Base-by-base conservation (phyloP, 2,113 vertebrate species). In the Raphicerus campestris region DNA sequence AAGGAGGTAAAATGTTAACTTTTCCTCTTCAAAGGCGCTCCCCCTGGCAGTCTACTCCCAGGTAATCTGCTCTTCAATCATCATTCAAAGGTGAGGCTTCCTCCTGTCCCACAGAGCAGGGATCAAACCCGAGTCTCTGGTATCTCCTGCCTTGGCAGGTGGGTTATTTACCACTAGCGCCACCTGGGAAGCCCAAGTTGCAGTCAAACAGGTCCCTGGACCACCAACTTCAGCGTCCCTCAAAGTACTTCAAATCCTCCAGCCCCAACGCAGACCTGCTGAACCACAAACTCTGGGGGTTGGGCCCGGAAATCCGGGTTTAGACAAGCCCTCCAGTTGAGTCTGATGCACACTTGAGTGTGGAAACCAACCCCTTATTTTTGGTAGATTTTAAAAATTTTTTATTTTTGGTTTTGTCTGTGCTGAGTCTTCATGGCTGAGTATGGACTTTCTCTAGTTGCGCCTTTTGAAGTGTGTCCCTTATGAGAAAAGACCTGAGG, bases 201-300 rank as follows among this genome's bases (percentile, higher is more conserved):
- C 35, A 13, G 9, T 42, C 39, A 14, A 84, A 4, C 51, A 24
- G 22, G 10, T 53, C 22, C 55, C 22, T 58, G 47, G 24, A 32
- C 89, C 17, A 8, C 13, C 42, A 87, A 61, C 86, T 53, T 49
- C 60, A 42, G 32, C 47, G 9, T 45, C 6, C 1, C 39, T 49
- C 1, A 39, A 73, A 45, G 80, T 17, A 81, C 15, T 53, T 42
- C 85, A 56, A 58, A 58, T 70, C 75, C 9, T 51, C 13, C 47
- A 81, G 53, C 51, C 26, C 26, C 3, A 14, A 11, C 19, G 1
- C 49, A 3, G 8, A 89, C 49, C 35, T 20, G 49, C n/a, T 17
- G 3, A 53, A 3, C 49, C 0, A 2, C 53, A 78, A 87, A 42
- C 47, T 7, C 6, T 11, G 5, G 77, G 56, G 42, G 1, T 1